Conservation (phyloP, 2,888 invertebrate species). For the Pachliopta kotzebuea region DNA sequence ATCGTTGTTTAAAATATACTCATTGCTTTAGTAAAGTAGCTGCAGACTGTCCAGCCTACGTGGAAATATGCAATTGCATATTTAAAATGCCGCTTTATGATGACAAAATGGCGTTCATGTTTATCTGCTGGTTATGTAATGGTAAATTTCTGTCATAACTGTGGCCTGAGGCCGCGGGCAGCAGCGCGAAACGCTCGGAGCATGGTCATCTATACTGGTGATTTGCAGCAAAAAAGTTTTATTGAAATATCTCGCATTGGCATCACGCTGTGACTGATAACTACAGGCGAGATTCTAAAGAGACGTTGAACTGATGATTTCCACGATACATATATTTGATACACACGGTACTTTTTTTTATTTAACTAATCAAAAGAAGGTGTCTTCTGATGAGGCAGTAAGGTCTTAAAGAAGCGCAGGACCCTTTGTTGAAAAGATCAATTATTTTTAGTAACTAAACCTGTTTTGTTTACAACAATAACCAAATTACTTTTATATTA, state of each 20-base stretch:
- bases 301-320: not conserved
- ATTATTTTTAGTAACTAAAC: too few species aligned
- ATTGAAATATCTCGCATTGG: conserved; percentile 18
- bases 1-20: too few species aligned
- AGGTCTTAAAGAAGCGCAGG: too few species aligned
- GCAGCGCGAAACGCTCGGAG: conserved; percentile 37
- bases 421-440: too few species aligned
- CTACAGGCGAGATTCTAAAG: not conserved
- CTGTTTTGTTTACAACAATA: too few species aligned
- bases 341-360: too few species aligned
- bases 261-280: not conserved
- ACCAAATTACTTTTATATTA: too few species aligned
- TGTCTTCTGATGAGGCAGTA: too few species aligned
- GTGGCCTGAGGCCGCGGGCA: conserved; percentile 35
- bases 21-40: not conserved
- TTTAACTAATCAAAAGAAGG: too few species aligned
- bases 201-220: conserved; percentile 15
- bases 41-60: not conserved
- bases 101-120: conserved; percentile 26
- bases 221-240: conserved; percentile 15
- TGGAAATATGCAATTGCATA: conserved; percentile 14
- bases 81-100: conserved; percentile 18
- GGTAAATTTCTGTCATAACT: conserved; percentile 37
- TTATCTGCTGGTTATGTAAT: conserved; percentile 36
- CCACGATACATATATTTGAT: too few species aligned